Evolutionary conservation across 2,113 vertebrate species (phyloP), one percentile per base, ranked within the genome.

Genomic region (Pampusana beccarii): DNA sequence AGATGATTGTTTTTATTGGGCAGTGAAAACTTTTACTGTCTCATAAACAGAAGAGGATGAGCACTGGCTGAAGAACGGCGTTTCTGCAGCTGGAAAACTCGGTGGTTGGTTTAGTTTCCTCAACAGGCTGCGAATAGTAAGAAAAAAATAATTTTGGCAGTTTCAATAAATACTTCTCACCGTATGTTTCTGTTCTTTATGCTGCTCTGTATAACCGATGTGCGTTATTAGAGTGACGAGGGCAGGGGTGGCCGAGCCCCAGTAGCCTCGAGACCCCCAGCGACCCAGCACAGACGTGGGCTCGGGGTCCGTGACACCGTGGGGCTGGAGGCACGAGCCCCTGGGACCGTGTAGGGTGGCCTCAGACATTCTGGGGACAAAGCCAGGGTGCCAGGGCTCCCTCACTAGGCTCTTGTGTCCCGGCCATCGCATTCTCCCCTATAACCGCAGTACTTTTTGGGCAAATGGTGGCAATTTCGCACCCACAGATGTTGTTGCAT

Each of bases 1-100:
- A 96, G 87, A 97, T 93, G 73, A 86, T 91, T 91, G 96, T 79
- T 93, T 96, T 96, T 93, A 93, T 81, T 94, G 86, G 80, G 83
- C 73, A 57, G 57, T 86, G 92, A 91, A 94, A 96, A 92, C 92
- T 88, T 91, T 50, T 1, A 33, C 61, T 79, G 83, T 51, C 92
- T 95, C 73, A 4, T 95, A 95, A 93, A 94, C 88, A 91, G 67
- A 44, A 26, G 21, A 80, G 75, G 70, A 81, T 64, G 61, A 23
- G 84, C 64, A n/a, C 61, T 57, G 87, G 70, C 87, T 94, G 84
- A 81, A 67, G 72, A 92, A 10, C 73, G 44, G 72, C 33, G 8
- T 79, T 90, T 84, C 48, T 92, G 88, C 82, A 88, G 80, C 82
- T 89, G 89, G 83, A 66, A 91, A 84, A 66, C 53, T 34, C 28